Evolutionary conservation across 1,140 invertebrate species (phyloP).

Genomic region (Contarinia nasturtii): DNA sequence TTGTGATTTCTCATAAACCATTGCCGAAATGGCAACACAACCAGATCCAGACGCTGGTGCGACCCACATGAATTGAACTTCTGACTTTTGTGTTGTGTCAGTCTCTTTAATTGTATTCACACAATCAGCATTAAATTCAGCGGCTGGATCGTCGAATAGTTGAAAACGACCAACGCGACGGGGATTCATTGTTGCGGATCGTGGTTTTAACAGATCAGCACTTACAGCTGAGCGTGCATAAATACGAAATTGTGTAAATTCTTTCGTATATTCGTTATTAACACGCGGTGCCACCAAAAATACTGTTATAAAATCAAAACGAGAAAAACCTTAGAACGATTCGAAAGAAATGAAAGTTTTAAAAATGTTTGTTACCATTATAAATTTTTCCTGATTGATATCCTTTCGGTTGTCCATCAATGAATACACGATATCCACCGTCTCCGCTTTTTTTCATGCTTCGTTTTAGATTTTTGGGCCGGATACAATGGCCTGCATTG

Average conservation of each 20-base stretch:
- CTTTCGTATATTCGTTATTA: constrained; percentile 44
- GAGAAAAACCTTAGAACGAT: constrained; percentile 1
- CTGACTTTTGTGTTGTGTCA: constrained; percentile 59
- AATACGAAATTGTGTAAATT: constrained; percentile 69
- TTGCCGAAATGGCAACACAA: constrained; percentile 62
- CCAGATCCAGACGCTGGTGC: constrained; percentile 66
- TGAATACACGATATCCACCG: constrained; percentile 57
- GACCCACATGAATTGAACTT: constrained; percentile 80
- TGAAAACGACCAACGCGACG: constrained; percentile 53
- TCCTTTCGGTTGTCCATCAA: constrained; percentile 53
- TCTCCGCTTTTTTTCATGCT: constrained; percentile 32
- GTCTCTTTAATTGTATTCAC: constrained; percentile 68
- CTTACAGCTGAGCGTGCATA: constrained; percentile 42
- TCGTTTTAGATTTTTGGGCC: no score
- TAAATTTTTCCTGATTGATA: constrained; percentile 62
- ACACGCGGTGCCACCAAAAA: constrained; percentile 53
- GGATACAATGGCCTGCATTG: no score
- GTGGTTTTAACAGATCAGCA: constrained; percentile 19
- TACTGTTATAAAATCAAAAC: constrained; percentile 26
- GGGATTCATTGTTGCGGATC: constrained; percentile 21
- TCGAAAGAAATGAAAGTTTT: no score
- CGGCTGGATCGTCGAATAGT: constrained; percentile 58
- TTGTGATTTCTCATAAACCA: constrained; percentile 64
- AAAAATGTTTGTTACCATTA: no score
- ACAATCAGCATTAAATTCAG: constrained; percentile 68